A percentile compares a stretch with the other conserved stretches of the same genome.
phyloP scores from a whole-genome alignment of 2,888 invertebrate genomes.

The Oscheius sp. region DNA sequence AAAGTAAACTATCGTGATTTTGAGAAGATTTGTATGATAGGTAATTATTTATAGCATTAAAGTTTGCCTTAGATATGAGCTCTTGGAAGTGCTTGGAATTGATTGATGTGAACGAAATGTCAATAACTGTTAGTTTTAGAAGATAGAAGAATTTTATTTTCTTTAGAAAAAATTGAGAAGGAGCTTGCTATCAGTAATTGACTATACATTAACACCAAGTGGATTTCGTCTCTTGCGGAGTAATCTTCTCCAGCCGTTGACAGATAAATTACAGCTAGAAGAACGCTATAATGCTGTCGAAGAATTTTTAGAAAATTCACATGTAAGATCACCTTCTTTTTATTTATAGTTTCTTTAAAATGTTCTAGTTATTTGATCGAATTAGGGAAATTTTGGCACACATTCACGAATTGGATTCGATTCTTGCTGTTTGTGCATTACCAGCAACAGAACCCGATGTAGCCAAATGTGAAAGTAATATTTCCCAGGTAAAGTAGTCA shows the following conservation, averaged over 20 bases:
- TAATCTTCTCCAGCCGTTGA: conserved; percentile 80
- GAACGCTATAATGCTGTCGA: conserved; percentile 80
- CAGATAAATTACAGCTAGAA: conserved; percentile 78
- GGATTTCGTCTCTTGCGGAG: conserved; percentile 84
- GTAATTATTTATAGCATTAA: conserved; percentile 72
- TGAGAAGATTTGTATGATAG: conserved; percentile 84
- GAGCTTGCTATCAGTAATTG: conserved; percentile 9
- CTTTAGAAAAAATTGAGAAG: conserved; percentile 5
- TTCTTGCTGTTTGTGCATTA: conserved; percentile 76
- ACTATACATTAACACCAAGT: conserved; percentile 67
- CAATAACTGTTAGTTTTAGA: not conserved
- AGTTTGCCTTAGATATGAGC: conserved; percentile 78
- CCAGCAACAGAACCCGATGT: conserved; percentile 56
- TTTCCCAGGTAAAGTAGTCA: conserved; percentile 77
- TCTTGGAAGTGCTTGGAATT: conserved; percentile 80
- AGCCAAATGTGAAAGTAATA: conserved; percentile 79
- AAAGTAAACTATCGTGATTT: conserved; percentile 84
- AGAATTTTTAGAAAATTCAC: conserved; percentile 78
- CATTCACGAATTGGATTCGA: conserved; percentile 82
- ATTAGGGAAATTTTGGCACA: conserved; percentile 70
- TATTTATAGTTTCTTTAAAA: not conserved
- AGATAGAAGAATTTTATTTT: not conserved
- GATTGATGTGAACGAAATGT: conserved; percentile 52
- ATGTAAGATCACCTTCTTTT: conserved; percentile 17
- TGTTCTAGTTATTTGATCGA: conserved; percentile 50